A percentile compares a stretch with the other conserved stretches of the same genome.
These are phyloP conservation scores for Peromyscus maniculatus DNA, from an alignment of 2,113 vertebrate species.

Conservation along the genomic window DNA sequence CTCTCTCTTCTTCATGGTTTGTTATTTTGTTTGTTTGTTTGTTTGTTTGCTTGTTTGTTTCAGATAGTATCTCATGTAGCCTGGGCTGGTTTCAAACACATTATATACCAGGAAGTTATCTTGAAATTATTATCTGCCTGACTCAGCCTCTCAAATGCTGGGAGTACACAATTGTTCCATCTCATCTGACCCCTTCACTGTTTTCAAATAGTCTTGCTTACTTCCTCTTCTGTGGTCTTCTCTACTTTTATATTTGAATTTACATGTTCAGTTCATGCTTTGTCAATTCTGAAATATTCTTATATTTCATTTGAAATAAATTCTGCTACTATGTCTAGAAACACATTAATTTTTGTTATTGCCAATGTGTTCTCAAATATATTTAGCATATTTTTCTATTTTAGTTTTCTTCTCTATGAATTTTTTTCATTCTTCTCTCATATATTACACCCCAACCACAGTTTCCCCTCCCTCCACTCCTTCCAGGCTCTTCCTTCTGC, in stretches of 20 bases:
- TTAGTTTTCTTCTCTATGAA: not conserved
- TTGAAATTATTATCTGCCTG: not conserved
- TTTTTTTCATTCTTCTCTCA: not conserved
- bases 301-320: not conserved
- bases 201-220: not conserved
- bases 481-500: not conserved
- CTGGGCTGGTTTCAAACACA: not conserved
- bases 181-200: not conserved
- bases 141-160: not conserved
- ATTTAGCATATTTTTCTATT: not conserved
- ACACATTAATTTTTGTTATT: not conserved
- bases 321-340: not conserved
- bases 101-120: not conserved
- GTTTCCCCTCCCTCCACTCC: accelerated
- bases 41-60: not conserved
- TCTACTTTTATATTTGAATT: not conserved
- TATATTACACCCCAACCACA: not conserved
- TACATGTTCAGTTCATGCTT: not conserved
- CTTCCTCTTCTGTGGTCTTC: too few species aligned
- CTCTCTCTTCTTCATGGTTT: not conserved
- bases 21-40: not conserved
- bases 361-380: not conserved
- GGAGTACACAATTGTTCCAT: not conserved
- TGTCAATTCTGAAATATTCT: not conserved
- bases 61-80: not conserved